Conservation (phyloP, 2,113 vertebrate genomes). For the Pygoscelis adeliae region DNA sequence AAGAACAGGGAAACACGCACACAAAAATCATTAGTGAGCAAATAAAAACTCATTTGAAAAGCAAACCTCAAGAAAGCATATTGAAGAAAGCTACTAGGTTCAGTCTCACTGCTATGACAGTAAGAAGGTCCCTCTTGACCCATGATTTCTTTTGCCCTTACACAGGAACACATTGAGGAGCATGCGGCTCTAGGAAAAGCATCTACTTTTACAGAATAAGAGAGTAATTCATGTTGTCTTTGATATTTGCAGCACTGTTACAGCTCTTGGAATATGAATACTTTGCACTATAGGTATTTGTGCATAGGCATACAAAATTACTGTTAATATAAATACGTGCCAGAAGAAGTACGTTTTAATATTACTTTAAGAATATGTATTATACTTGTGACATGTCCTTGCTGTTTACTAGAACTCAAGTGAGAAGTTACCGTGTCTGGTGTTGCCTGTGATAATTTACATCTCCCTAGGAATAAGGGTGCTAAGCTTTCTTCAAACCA, state of each 20-base stretch:
- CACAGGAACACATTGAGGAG: neutral
- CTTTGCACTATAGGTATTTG: neutral
- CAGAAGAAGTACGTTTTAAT: neutral
- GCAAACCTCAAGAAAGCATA: neutral
- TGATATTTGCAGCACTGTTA: neutral
- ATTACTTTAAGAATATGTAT: neutral
- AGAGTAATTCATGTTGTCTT: neutral
- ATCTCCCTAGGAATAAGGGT: conserved; percentile 17
- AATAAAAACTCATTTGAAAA: neutral
- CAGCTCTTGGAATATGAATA: neutral
- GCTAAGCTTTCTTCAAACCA: conserved; percentile 23
- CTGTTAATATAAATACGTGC: neutral
- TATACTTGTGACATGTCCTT: neutral
- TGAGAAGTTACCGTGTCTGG: neutral
- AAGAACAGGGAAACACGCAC: neutral
- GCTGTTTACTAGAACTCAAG: neutral
- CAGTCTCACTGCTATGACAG: neutral
- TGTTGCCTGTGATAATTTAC: neutral
- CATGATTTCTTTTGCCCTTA: neutral
- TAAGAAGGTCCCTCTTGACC: neutral
- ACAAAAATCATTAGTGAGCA: neutral
- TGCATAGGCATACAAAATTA: neutral
- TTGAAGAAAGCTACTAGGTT: neutral
- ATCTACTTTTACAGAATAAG: neutral
- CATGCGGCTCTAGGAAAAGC: neutral